Percentiles rank a stretch among this genome's conserved stretches.
Evolutionary conservation across 2,797 vertebrate species (phyloP).

Genomic region (Muscicapa striata): DNA sequence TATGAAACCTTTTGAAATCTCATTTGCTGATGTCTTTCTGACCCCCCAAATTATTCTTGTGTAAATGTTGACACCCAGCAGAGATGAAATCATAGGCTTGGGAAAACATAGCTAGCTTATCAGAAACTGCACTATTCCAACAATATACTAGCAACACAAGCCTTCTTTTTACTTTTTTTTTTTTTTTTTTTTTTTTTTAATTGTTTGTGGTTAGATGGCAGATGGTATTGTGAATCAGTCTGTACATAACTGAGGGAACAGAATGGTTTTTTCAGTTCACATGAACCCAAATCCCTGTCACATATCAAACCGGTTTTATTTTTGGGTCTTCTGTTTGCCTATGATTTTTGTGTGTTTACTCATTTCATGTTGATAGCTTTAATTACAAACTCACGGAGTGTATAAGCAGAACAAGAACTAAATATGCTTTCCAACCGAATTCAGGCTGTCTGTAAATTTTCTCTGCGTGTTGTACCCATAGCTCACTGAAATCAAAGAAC

Average conservation of each 20-base stretch:
- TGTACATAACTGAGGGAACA: not conserved
- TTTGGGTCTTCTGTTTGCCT: not conserved
- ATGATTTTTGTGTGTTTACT: not conserved
- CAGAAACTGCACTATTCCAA: constrained; percentile 18
- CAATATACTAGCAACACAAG: not conserved
- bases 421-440: not conserved
- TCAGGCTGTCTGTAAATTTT: not conserved
- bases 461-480: not conserved
- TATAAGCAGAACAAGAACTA: constrained; percentile 6
- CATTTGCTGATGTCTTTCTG: constrained; percentile 60
- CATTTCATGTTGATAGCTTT: not conserved
- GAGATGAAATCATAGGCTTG: constrained; percentile 59
- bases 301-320: not conserved
- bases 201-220: constrained; percentile 11
- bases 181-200: too few species aligned
- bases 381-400: not conserved
- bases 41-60: constrained; percentile 68
- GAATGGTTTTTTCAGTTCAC: not conserved
- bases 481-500: not conserved
- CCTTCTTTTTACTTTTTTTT: not conserved
- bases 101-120: constrained; percentile 35
- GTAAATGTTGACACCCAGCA: constrained; percentile 64
- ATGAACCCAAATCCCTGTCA: not conserved
- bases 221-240: constrained; percentile 3
- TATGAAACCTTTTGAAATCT: constrained; percentile 69